A percentile compares a stretch with the other conserved stretches of the same genome.
phyloP scores from a whole-genome alignment of 2,113 vertebrate genomes.

The Columba livia region DNA sequence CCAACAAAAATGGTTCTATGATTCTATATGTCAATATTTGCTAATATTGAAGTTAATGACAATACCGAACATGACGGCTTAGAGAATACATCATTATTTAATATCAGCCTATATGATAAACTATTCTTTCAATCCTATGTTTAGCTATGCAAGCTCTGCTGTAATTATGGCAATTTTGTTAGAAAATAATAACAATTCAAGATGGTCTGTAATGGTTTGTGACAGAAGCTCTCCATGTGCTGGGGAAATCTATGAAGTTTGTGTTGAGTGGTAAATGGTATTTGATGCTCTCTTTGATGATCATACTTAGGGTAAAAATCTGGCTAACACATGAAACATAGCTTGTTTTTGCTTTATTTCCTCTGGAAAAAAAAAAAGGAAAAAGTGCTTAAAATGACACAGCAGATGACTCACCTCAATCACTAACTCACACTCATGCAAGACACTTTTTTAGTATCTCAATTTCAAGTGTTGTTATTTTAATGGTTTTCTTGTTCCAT shows the following conservation, averaged over 20 bases:
- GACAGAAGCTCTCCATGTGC: background rate
- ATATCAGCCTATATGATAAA: background rate
- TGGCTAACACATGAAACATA: conserved; percentile 25
- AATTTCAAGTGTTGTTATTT: background rate
- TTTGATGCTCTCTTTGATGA: conserved; percentile 38
- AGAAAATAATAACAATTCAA: background rate
- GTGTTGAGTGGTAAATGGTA: background rate
- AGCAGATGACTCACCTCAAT: background rate
- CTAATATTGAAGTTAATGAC: background rate
- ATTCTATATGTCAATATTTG: background rate
- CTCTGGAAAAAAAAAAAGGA: background rate
- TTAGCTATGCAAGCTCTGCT: background rate
- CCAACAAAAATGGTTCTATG: too few relatives aligned
- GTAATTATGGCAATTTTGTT: background rate
- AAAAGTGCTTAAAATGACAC: background rate
- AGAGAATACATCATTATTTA: background rate
- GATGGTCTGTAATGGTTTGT: background rate
- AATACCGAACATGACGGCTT: background rate
- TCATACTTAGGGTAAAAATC: conserved; percentile 6
- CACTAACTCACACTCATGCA: background rate
- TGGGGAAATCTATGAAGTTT: background rate
- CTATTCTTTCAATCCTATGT: background rate
- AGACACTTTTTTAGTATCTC: background rate
- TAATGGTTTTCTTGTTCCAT: background rate
- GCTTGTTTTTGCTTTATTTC: background rate